A percentile compares a stretch with the other conserved stretches of the same genome.
Evolutionary conservation across 2,888 invertebrate genomes (phyloP).

Genomic region (Cephus nigrinus): DNA sequence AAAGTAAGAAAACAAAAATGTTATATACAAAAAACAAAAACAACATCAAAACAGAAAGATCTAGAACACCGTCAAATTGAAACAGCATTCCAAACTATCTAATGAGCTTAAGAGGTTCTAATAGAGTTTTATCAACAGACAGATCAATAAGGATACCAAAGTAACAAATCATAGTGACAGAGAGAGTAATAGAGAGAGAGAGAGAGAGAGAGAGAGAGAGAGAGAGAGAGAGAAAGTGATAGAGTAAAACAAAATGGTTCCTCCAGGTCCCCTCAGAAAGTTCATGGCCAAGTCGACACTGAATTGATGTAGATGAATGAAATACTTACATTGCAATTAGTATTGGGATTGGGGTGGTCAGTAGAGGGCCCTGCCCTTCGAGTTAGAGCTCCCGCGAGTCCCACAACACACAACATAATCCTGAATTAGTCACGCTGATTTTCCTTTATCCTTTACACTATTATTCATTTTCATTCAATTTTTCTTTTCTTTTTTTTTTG

Average conservation of each 20-base stretch:
- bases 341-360: conserved; percentile 65
- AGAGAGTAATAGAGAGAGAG: background rate
- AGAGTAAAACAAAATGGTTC: background rate
- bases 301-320: conserved; percentile 57
- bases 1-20: conserved; percentile 30
- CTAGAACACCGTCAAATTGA: too few species aligned
- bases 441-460: too few species aligned
- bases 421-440: conserved; percentile 63
- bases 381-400: conserved; percentile 65
- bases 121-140: background rate
- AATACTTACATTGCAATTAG: conserved; percentile 65
- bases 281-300: conserved; percentile 50
- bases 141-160: too few species aligned
- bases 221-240: background rate
- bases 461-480: too few species aligned
- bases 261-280: background rate
- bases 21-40: conserved; percentile 17
- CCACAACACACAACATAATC: conserved; percentile 65
- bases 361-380: conserved; percentile 63
- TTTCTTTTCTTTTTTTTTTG: too few species aligned
- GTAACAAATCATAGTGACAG: too few species aligned
- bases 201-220: background rate
- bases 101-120: background rate
- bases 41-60: too few species aligned
- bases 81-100: too few species aligned